Percentiles rank a stretch among this genome's conserved stretches.
phyloP scores from a whole-genome alignment of 2,797 vertebrate genomes.

The Brachyrhaphis roseni region DNA sequence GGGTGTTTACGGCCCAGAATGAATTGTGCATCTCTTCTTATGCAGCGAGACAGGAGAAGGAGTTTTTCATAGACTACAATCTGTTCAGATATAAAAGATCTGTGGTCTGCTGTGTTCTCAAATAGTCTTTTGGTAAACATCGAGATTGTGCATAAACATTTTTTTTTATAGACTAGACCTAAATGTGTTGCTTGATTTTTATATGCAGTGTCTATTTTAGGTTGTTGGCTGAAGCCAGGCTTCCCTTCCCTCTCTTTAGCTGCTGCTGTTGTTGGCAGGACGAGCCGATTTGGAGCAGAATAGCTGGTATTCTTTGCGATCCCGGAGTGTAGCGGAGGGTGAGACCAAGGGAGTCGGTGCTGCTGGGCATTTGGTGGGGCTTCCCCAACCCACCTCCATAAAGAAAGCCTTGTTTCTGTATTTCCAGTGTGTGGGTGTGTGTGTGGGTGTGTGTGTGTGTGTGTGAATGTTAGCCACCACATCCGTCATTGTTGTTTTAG shows the following conservation, averaged over 20 bases:
- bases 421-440: slow-evolving; percentile 27
- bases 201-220: slow-evolving; percentile 70
- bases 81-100: slow-evolving; percentile 60
- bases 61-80: slow-evolving; percentile 61
- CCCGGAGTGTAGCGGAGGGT: slow-evolving; percentile 46
- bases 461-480: background rate
- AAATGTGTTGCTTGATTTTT: slow-evolving; percentile 69
- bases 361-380: slow-evolving; percentile 72
- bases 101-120: slow-evolving; percentile 53
- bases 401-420: slow-evolving; percentile 60
- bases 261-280: slow-evolving; percentile 75
- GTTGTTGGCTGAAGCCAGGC: slow-evolving; percentile 64
- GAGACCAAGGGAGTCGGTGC: slow-evolving; percentile 45
- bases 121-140: slow-evolving; percentile 72
- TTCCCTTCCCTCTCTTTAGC: slow-evolving; percentile 71
- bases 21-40: slow-evolving; percentile 27
- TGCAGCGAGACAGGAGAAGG: slow-evolving; percentile 20
- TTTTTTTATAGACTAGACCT: slow-evolving; percentile 65
- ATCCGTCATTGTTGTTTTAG: slow-evolving; percentile 22
- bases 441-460: slow-evolving; percentile 15
- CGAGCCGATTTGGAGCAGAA: slow-evolving; percentile 54
- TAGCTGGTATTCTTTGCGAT: slow-evolving; percentile 65
- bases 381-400: slow-evolving; percentile 66
- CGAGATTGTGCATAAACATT: slow-evolving; percentile 62
- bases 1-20: slow-evolving; percentile 54